These are phyloP conservation scores for Porites divaricata DNA, from an alignment of 92 coral and sea anemone species.

Conservation along the genomic window DNA sequence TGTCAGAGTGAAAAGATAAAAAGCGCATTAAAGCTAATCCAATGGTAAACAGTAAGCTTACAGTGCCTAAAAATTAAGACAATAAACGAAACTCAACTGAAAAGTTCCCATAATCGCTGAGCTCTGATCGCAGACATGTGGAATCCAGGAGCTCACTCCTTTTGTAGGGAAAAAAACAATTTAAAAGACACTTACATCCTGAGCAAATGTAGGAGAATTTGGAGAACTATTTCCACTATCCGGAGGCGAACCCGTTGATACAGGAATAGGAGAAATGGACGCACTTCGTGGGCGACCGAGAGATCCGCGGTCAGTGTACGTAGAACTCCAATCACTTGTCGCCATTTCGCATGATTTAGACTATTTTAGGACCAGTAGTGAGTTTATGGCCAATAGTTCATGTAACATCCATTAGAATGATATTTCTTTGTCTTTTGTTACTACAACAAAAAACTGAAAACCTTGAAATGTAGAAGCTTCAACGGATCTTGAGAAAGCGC, in stretches of 20 bases:
- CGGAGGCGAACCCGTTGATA: conserved; percentile 57
- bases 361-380: not conserved
- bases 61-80: too few relatives aligned
- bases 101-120: too few relatives aligned
- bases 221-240: conserved; percentile 84
- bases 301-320: conserved; percentile 58
- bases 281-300: conserved; percentile 30
- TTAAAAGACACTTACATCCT: conserved; percentile 59
- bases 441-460: conserved; percentile 7
- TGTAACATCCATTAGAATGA: conserved; percentile 44
- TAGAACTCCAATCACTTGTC: conserved; percentile 75
- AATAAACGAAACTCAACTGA: too few relatives aligned
- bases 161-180: not conserved
- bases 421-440: not conserved
- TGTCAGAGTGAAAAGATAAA: too few relatives aligned
- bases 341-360: conserved; percentile 53
- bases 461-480: not conserved
- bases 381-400: not conserved
- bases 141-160: not conserved
- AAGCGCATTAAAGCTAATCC: too few relatives aligned
- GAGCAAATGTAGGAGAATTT: conserved; percentile 53
- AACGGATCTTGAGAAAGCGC: conserved; percentile 41
- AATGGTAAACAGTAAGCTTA: too few relatives aligned
- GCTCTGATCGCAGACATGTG: not conserved
- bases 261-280: conserved; percentile 62